Percentiles rank a stretch among this genome's conserved stretches.
These are phyloP conservation scores for Apis cerana DNA, from an alignment of 1,140 invertebrate species.

Conservation along the genomic window DNA sequence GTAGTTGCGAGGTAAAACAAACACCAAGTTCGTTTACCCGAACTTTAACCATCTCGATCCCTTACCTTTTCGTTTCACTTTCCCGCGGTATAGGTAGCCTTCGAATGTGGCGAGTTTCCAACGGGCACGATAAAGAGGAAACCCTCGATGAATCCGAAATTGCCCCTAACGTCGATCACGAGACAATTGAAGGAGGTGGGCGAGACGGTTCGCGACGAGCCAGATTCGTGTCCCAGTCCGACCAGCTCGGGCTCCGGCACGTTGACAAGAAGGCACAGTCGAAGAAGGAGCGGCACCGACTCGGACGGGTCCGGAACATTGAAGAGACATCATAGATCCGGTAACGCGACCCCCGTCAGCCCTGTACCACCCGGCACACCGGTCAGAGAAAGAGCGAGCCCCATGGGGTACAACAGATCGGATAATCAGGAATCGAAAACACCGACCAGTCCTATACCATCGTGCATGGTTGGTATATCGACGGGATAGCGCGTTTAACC, in stretches of 20 bases:
- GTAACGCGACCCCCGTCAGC: conserved; percentile 81
- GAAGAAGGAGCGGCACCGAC: conserved; percentile 82
- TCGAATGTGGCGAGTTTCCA: conserved; percentile 80
- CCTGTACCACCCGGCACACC: conserved; percentile 79
- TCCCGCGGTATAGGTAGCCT: too few species aligned
- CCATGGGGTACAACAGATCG: conserved; percentile 73
- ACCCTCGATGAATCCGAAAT: conserved; percentile 93
- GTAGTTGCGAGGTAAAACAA: conserved; percentile 85
- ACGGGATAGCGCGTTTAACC: neutral
- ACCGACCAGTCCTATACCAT: conserved; percentile 77
- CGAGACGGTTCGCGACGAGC: conserved; percentile 82
- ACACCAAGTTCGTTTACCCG: too few species aligned
- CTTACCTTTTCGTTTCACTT: too few species aligned
- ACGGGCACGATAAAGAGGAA: conserved; percentile 92
- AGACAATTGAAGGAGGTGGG: conserved; percentile 92
- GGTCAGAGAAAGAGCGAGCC: conserved; percentile 79
- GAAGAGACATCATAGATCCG: conserved; percentile 82
- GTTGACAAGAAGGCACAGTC: conserved; percentile 82
- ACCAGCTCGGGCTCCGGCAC: conserved; percentile 80
- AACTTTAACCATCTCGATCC: too few species aligned
- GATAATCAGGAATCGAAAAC: conserved; percentile 77
- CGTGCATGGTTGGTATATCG: conserved; percentile 76
- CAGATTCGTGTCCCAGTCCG: conserved; percentile 77
- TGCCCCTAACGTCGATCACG: conserved; percentile 95
- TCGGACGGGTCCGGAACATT: conserved; percentile 85